Evolutionary conservation across 2,888 invertebrate species (phyloP).

Genomic region (Napeogenes sylphis): DNA sequence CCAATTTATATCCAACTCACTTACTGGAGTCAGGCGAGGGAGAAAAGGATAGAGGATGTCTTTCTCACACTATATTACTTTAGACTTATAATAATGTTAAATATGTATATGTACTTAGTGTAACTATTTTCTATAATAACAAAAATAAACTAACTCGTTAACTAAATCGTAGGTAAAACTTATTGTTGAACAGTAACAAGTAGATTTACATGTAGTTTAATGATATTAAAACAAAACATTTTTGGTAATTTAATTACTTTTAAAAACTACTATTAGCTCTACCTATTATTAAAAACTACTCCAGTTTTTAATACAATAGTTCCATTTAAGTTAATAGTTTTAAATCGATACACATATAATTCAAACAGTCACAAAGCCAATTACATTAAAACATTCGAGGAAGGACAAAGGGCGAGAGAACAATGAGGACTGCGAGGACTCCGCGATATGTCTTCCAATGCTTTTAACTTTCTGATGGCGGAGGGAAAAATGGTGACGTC

Average conservation of each 20-base stretch:
- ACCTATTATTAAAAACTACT: background rate
- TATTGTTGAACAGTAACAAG: no score
- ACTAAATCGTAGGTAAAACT: no score
- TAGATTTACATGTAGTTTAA: background rate
- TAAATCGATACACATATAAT: constrained; percentile 11
- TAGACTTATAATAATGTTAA: constrained; percentile 1
- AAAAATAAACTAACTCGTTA: no score
- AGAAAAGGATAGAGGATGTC: constrained; percentile 39
- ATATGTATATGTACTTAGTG: no score
- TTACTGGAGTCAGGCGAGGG: constrained; percentile 65
- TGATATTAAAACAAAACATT: background rate
- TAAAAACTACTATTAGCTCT: background rate
- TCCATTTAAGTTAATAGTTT: constrained; percentile 3
- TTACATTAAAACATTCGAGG: constrained; percentile 77
- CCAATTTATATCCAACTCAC: constrained; percentile 78
- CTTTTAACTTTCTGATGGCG: constrained; percentile 77
- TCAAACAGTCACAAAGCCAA: constrained; percentile 69
- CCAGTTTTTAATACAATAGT: background rate
- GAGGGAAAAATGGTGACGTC: constrained; percentile 73
- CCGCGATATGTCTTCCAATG: constrained; percentile 77
- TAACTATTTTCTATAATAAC: no score
- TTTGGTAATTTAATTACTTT: background rate
- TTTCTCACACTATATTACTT: constrained; percentile 30
- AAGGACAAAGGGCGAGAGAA: constrained; percentile 74
- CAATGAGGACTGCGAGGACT: constrained; percentile 68